Base-by-base conservation (phyloP, 2,797 vertebrate genomes). In the Argentina silus region DNA sequence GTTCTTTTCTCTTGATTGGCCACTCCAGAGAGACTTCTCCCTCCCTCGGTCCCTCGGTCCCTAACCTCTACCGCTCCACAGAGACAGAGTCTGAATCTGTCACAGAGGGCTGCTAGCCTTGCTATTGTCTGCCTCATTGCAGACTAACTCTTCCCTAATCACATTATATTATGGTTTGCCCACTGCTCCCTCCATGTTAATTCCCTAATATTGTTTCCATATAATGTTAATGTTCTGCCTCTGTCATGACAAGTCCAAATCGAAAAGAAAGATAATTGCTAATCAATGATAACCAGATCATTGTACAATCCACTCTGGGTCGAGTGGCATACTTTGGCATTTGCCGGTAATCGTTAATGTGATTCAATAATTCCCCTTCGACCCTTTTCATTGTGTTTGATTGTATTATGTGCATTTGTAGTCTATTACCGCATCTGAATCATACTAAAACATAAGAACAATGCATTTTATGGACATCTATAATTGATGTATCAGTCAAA, bases 1-100 rank as follows among this genome's bases (percentile, higher is more conserved):
- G 73, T 78, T 57, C 6, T 66, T 47, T 10, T 69, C 14, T 43
- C 59, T 82, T 85, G 84, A 90, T 87, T 89, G 79, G 71, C 78
- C 76, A 69, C 82, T 76, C 68, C 55, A 68, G 60, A 75, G 57
- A 47, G 43, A 62, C 67, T 75, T n/a, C n/a, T n/a, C n/a, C n/a
- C 67, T 74, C 50, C 47, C 12, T 55, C 47, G n/a, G n/a, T 73
- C 68, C 53, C 74, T 55, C 69, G 56, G 69, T 75, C 70, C 50
- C 65, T 78, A 57, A 67, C 72, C 63, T 68, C 62, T 15, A 48
- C 57, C 69, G 47, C 56, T 63, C 75, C 53, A 66, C 60, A 70
- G 11, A 66, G 61, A 67, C 10, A 17, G 21, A 56, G 48, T 68
- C 47, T 10, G 64, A 61, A 59, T 48, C 44, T 21, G 64, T 11